Base-by-base conservation (phyloP, 2,113 vertebrate species). In the Hiodon alosoides region DNA sequence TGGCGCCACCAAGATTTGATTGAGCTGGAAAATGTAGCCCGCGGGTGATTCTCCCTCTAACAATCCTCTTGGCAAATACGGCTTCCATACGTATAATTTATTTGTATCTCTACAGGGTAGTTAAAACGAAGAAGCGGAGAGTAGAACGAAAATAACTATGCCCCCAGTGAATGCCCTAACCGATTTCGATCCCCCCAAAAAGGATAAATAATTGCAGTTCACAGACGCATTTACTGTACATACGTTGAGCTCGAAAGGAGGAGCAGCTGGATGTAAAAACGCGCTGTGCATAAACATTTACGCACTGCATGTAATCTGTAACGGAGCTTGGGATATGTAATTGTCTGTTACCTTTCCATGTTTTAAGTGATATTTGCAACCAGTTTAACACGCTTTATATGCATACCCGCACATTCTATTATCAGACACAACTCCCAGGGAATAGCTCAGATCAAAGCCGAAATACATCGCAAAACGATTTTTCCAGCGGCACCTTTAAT, bases 1-100 rank as follows among this genome's bases (percentile, higher is more conserved):
- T 82, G 89, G 90, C 87, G 87, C 90, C 89, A 90, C 82, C 76
- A 83, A 61, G 74, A 83, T 83, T 82, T 88, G 83, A 88, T 79
- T 84, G 86, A 89, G 82, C 74, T 4, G 54, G 73, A 83, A 81
- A 82, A 86, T 84, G 78, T 70, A 87, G 87, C 89, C 87, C 89
- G 87, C 84, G 84, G 79, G 82, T 81, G 84, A 79, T 80, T 80
- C 80, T 79, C 79, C 87, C 84, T 88, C 89, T 90, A 89, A 85
- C 83, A 90, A 86, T 86, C 86, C 48, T 46, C 87, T 84, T 85
- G 90, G 86, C 89, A 85, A 86, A 58, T 53, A 3, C 82, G 85
- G 86, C 87, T 85, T 83, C 80, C 75, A 79, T 86, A 89, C 84
- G 86, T 89, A 85, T 82, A 87, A 81, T 81, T 88, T 87, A 82